These are phyloP conservation scores for Drosophila fulvimacula DNA, from an alignment of 2,888 invertebrate species.

Conservation along the genomic window DNA sequence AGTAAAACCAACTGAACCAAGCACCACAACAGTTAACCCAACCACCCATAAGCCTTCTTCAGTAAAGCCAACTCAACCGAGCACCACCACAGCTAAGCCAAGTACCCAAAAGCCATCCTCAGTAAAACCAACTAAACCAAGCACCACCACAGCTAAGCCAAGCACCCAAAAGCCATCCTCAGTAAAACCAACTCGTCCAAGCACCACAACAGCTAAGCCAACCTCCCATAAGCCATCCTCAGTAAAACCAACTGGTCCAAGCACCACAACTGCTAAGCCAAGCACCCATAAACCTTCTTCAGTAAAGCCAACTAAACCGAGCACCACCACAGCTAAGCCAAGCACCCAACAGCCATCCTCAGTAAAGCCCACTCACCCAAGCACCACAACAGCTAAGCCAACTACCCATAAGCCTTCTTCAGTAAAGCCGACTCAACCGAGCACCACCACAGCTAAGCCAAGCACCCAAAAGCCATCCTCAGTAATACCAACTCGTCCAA, in stretches of 20 bases:
- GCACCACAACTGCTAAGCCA: background rate
- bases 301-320: background rate
- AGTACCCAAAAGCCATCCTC: background rate
- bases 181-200: background rate
- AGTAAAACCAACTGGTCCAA: background rate
- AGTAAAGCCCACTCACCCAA: too few species aligned
- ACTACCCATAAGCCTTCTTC: background rate
- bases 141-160: background rate
- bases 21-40: background rate
- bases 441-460: background rate
- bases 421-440: background rate
- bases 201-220: background rate
- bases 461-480: background rate
- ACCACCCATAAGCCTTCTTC: background rate
- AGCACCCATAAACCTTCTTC: background rate
- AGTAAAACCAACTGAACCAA: too few species aligned
- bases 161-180: background rate
- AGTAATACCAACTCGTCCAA: too few species aligned
- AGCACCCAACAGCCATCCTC: background rate
- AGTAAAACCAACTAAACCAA: background rate
- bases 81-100: background rate
- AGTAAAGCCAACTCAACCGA: too few species aligned
- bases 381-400: background rate
- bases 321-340: background rate
- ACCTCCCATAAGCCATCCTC: background rate